Evolutionary conservation across 2,797 vertebrate species (phyloP).

Genomic region (Lagorchestes hirsutus): DNA sequence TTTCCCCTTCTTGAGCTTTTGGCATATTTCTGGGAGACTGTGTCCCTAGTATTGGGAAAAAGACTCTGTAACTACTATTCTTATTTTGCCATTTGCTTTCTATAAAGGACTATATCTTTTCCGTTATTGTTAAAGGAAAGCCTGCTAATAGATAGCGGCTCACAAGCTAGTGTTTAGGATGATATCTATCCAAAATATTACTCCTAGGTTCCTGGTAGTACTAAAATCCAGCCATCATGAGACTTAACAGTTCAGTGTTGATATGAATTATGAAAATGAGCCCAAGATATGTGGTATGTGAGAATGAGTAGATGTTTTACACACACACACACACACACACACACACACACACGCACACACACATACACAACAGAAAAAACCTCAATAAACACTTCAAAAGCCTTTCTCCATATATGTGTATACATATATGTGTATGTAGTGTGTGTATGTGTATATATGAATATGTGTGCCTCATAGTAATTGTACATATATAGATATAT

Average conservation of each 20-base stretch:
- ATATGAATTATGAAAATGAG: background rate
- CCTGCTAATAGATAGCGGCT: background rate
- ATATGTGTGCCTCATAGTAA: too few species aligned
- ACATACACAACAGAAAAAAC: too few species aligned
- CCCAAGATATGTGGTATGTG: background rate
- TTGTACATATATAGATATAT: too few species aligned
- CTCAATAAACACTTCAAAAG: too few species aligned
- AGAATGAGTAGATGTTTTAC: background rate
- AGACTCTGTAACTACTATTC: background rate
- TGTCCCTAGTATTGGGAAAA: background rate
- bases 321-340: background rate
- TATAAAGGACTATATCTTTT: background rate
- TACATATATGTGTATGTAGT: too few species aligned
- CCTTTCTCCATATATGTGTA: too few species aligned
- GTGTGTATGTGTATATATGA: too few species aligned
- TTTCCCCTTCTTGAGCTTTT: background rate
- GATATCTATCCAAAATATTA: background rate
- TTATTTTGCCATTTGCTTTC: background rate
- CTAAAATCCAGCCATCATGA: background rate
- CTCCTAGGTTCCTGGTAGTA: background rate
- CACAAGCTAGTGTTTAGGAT: background rate
- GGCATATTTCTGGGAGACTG: background rate
- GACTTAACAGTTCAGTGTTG: background rate
- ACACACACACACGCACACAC: background rate
- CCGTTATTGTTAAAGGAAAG: background rate